phyloP scores from a whole-genome alignment of 2,113 vertebrate species.

The Eurypyga helias region DNA sequence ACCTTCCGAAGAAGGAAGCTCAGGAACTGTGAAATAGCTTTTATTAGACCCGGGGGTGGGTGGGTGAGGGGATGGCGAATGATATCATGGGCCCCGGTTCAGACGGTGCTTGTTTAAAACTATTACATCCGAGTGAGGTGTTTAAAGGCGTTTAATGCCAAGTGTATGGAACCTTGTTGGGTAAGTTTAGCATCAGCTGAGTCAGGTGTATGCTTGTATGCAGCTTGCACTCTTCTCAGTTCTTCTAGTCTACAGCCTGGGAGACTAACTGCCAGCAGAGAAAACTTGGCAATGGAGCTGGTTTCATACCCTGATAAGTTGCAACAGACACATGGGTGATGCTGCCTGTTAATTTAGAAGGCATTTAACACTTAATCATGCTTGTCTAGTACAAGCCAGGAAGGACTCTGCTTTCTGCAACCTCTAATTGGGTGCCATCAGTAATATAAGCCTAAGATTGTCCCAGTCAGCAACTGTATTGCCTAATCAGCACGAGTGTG shows the following conservation, averaged over 20 bases:
- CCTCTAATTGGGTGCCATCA: conserved; percentile 76
- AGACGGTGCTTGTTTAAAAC: neutral
- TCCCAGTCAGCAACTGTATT: conserved; percentile 71
- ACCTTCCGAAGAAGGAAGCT: conserved; percentile 60
- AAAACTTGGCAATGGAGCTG: conserved; percentile 35
- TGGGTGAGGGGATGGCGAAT: conserved; percentile 3
- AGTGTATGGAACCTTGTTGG: neutral
- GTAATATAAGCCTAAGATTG: conserved; percentile 60
- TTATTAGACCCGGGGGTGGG: conserved; percentile 29
- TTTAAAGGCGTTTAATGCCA: neutral
- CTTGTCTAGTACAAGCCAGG: conserved; percentile 55
- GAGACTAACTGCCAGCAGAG: neutral
- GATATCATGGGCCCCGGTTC: neutral
- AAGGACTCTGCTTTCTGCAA: conserved; percentile 57
- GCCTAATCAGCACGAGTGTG: conserved; percentile 68
- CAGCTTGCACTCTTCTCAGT: neutral
- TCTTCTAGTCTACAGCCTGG: neutral
- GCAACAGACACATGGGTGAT: neutral
- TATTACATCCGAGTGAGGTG: neutral
- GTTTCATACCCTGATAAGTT: conserved; percentile 41
- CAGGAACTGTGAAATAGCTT: conserved; percentile 57
- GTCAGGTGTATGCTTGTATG: neutral
- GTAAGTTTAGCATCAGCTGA: conserved; percentile 15
- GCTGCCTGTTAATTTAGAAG: conserved; percentile 49
- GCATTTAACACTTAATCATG: conserved; percentile 69